Evolutionary conservation across 2,888 invertebrate species (phyloP), one percentile per base, ranked within the genome.

Genomic region (Leptinotarsa rubiginosa): DNA sequence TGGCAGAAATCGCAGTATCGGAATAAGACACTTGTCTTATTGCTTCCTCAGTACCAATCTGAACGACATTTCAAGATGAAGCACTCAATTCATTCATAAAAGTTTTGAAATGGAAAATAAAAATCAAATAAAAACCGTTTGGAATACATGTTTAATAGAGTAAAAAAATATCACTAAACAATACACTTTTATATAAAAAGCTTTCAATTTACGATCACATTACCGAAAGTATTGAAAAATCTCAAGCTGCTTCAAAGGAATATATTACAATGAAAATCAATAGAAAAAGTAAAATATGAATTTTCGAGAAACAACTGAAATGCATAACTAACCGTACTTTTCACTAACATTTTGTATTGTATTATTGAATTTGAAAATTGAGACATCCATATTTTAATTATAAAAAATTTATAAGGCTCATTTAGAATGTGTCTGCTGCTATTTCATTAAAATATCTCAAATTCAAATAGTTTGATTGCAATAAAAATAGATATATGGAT

Each of bases 131-230:
- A 68, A 31, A 73, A 75, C 68, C 62, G 25, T 81, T 81, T 84
- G 83, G 86, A 86, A 86, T 87, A 87, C 86, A 87, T 85, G 85
- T 86, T 87, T 87, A 87, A 87, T 87, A 87, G 86, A 87, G 87
- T 87, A 87, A 87, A 87, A 87, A 87, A 87, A 87, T 87, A 87
- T 87, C 86, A 87, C 86, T 86, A 87, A 87, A 87, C 85, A 85
- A 86, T 86, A 85, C 86, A 85, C 85, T 86, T 83, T 87, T 86
- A 86, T 87, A 86, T 85, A 85, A 85, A 85, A 85, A 85, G 86
- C 86, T 85, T 86, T 85, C 18, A 87, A 86, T 85, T 86, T 86
- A 87, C 87, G 83, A 87, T 87, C 87, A 87, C 86, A 85, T 87
- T 86, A 87, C 85, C 83, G 84, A 86, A 85, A 84, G 84, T 84